Conservation (phyloP, 30 jellyfish, hydroid and myxozoan genomes). For the Hydractinia symbiolongicarpus region DNA sequence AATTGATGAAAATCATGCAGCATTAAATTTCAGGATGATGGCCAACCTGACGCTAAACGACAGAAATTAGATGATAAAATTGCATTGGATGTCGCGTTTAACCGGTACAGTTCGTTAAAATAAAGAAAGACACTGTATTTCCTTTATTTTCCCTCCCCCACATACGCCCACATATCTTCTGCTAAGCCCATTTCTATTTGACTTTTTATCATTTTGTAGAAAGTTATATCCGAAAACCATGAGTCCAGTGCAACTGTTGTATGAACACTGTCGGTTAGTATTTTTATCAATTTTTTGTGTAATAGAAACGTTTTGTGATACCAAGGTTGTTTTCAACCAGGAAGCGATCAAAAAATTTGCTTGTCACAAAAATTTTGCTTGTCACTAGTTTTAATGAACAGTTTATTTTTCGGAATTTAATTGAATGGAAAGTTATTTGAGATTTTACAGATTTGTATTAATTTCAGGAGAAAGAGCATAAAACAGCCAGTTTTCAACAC, state of each 20-base stretch:
- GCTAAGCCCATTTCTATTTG: background rate
- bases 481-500: slow-evolving; percentile 18
- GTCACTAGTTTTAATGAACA: too few relatives aligned
- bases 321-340: too few relatives aligned
- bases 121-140: background rate
- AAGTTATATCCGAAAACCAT: slow-evolving; percentile 64
- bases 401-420: too few relatives aligned
- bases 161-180: background rate
- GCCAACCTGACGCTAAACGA: slow-evolving; percentile 11
- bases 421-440: too few relatives aligned
- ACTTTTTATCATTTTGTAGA: slow-evolving; percentile 22
- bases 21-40: background rate
- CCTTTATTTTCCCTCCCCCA: background rate
- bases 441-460: background rate
- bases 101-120: background rate
- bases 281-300: too few relatives aligned
- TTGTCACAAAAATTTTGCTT: too few relatives aligned
- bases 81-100: slow-evolving; percentile 1
- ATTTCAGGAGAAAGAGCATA: background rate
- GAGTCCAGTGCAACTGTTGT: slow-evolving; percentile 51
- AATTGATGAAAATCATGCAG: too few relatives aligned
- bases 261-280: slow-evolving; percentile 46
- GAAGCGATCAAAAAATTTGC: too few relatives aligned
- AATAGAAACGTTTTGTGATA: too few relatives aligned
- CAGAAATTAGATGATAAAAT: background rate